Base-by-base conservation (phyloP, 2,797 vertebrate genomes). In the Dipus sagitta region DNA sequence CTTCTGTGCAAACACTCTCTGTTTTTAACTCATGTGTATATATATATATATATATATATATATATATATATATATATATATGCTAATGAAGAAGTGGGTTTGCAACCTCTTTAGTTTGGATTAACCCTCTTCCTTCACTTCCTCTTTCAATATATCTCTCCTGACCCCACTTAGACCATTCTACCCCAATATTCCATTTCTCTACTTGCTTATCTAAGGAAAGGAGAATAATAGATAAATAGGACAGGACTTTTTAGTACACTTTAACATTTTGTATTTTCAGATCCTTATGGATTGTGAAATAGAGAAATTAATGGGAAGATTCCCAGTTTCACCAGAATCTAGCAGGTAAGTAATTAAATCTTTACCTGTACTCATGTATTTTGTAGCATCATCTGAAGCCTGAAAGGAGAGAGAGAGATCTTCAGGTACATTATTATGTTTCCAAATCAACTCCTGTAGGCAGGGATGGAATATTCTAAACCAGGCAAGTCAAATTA, bases 401-500 rank as follows among this genome's bases (percentile, higher is more conserved):
- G 91, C 77, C 70, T 93, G 52, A 79, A 90, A 78, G 23, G 85
- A 93, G 47, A 91, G 72, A 77, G 24, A 23, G 23, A 78, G 86
- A 71, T 81, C 34, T 42, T 26, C 74, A 78, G 70, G 67, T 83
- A 92, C 81, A 76, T 67, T 86, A 64, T 68, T 64, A 60, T 80
- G 60, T 91, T 94, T 86, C 81, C 84, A 91, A 94, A 84, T 87
- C 88, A 74, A n/a, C 79, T 86, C 87, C 76, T 82, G 34, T 20
- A 86, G 67, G 76, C 65, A 86, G 83, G n/a, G 38, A 64, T 84
- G 76, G 79, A 7, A 1, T 92, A 52, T 67, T 94, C 82, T 93
- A 76, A 94, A 75, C 84, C 88, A 60, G 23, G 74, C 24, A n/a
- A 95, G 90, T 87, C 72, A 86, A 96, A 96, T 96, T 93, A 88